phyloP scores from a whole-genome alignment of 2,113 vertebrate genomes.

The Chaenocephalus aceratus region DNA sequence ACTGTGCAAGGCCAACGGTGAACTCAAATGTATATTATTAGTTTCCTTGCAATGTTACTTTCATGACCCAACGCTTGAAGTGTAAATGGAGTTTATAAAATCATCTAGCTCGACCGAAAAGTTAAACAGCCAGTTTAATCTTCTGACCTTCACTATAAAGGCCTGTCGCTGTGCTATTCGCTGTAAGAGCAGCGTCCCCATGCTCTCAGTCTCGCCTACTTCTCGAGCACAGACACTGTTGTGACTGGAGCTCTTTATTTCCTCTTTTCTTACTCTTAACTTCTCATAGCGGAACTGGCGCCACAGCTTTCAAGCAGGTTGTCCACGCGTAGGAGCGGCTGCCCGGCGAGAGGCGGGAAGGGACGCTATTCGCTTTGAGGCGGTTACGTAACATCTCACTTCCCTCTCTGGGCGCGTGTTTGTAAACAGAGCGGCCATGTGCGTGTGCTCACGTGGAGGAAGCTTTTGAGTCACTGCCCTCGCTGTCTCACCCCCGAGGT shows the following conservation, averaged over 20 bases:
- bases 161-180: constrained; percentile 3
- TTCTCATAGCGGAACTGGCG: constrained; percentile 12
- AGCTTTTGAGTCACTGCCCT: constrained; percentile 75
- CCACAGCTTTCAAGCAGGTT: constrained; percentile 40
- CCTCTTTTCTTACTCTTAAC: constrained; percentile 18
- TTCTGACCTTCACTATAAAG: background rate
- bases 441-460: constrained; percentile 77
- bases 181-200: constrained; percentile 13
- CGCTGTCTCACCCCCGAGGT: constrained; percentile 73
- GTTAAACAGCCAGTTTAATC: constrained; percentile 6
- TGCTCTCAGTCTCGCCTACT: background rate
- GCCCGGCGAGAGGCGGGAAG: constrained; percentile 29
- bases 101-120: background rate
- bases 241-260: constrained; percentile 14
- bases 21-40: background rate
- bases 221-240: constrained; percentile 3
- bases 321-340: constrained; percentile 45
- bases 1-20: background rate
- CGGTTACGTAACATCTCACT: constrained; percentile 80
- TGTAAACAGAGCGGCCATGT: constrained; percentile 89
- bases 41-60: background rate
- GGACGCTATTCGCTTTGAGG: constrained; percentile 68
- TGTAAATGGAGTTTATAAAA: background rate
- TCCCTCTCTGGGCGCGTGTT: constrained; percentile 75
- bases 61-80: background rate